These are phyloP conservation scores for Sandelia bainsii DNA, from an alignment of 2,797 vertebrate species.

Conservation along the genomic window DNA sequence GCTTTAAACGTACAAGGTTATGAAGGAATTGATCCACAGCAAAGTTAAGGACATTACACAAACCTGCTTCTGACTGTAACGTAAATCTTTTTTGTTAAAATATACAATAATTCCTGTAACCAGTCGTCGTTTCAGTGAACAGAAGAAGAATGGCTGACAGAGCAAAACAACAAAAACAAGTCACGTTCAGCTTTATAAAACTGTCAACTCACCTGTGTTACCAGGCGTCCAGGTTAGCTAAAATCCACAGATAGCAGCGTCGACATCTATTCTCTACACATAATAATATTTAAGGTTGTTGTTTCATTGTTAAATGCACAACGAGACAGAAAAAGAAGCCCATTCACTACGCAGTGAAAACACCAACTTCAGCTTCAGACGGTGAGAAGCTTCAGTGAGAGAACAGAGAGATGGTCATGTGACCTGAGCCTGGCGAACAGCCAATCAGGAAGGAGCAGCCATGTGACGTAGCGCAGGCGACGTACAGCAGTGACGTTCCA, in stretches of 20 bases:
- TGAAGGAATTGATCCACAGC: too few species aligned
- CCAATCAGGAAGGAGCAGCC: slow-evolving; percentile 26
- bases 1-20: too few species aligned
- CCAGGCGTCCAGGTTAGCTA: rapidly evolving
- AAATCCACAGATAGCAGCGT: neutral
- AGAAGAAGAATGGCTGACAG: slow-evolving; percentile 27
- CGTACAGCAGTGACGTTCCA: neutral
- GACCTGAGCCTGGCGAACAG: slow-evolving; percentile 5
- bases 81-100: neutral
- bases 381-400: rapidly evolving
- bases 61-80: neutral
- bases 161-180: slow-evolving; percentile 41
- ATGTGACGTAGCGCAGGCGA: neutral
- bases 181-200: rapidly evolving
- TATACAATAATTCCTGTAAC: rapidly evolving
- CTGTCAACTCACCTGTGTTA: slow-evolving; percentile 36
- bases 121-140: neutral
- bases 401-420: slow-evolving; percentile 33
- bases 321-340: neutral
- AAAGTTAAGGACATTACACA: too few species aligned
- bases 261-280: rapidly evolving
- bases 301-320: rapidly evolving
- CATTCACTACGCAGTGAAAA: too few species aligned
- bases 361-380: neutral
- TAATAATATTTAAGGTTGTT: rapidly evolving